Conservation (phyloP, 2,113 vertebrate genomes). For the Oceanodroma tethys region DNA sequence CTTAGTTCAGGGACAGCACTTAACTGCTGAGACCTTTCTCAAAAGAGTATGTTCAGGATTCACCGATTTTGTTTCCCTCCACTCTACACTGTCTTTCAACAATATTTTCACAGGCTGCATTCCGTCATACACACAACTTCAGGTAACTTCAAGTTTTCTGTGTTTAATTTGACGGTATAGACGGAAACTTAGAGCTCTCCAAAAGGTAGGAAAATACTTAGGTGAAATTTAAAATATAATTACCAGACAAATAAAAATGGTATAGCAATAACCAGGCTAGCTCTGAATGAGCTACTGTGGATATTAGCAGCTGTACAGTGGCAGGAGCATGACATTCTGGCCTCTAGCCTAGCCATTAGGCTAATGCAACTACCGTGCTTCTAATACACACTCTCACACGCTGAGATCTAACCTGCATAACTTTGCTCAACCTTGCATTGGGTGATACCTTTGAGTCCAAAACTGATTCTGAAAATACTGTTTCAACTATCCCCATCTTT, state of each 20-base stretch:
- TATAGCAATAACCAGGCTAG: background rate
- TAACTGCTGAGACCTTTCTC: background rate
- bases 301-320: background rate
- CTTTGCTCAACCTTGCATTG: background rate
- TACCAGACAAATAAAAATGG: background rate
- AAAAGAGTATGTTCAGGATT: background rate
- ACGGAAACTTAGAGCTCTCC: background rate
- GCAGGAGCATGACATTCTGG: background rate
- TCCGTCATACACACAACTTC: background rate
- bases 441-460: background rate
- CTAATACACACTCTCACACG: background rate
- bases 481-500: background rate
- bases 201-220: background rate
- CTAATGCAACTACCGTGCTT: rapidly evolving
- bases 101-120: background rate
- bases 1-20: background rate
- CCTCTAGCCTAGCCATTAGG: background rate
- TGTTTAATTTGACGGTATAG: background rate
- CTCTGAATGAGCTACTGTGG: background rate
- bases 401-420: background rate
- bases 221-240: background rate
- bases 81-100: background rate
- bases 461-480: background rate
- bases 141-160: background rate
- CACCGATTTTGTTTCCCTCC: background rate